Conservation (phyloP, 2,113 vertebrate genomes). For the Hypomesus transpacificus region DNA sequence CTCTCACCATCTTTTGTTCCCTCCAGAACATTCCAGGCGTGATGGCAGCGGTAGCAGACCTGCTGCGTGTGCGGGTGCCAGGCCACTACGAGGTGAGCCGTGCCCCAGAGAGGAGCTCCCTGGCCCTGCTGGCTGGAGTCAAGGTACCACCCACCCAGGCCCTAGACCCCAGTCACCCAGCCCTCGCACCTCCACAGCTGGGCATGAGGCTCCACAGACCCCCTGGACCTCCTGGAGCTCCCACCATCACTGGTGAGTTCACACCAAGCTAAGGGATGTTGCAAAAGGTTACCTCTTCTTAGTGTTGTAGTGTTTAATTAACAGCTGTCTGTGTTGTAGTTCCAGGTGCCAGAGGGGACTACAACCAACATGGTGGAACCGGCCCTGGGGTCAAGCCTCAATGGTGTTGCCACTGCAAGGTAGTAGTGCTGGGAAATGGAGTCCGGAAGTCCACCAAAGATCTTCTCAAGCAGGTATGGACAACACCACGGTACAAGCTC, state of each 20-base stretch:
- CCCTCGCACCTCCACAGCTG: slow-evolving; percentile 43
- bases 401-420: slow-evolving; percentile 89
- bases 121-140: slow-evolving; percentile 74
- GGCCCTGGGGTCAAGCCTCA: slow-evolving; percentile 65
- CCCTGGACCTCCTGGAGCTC: slow-evolving; percentile 53
- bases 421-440: slow-evolving; percentile 85
- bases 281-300: too few species aligned
- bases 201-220: slow-evolving; percentile 68
- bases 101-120: slow-evolving; percentile 54
- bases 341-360: slow-evolving; percentile 68
- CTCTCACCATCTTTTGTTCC: neutral
- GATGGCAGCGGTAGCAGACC: slow-evolving; percentile 84
- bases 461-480: slow-evolving; percentile 64
- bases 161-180: slow-evolving; percentile 69
- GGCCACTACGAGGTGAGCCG: slow-evolving; percentile 82
- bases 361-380: slow-evolving; percentile 45
- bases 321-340: slow-evolving; percentile 47
- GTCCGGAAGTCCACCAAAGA: slow-evolving; percentile 79
- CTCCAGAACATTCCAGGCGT: slow-evolving; percentile 84
- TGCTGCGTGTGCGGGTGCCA: slow-evolving; percentile 83
- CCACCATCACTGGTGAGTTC: slow-evolving; percentile 72
- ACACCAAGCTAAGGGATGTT: neutral
- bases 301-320: neutral
- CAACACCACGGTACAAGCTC: neutral
- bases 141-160: slow-evolving; percentile 50